phyloP scores from a whole-genome alignment of 2,113 vertebrate genomes.

The Amphilophus citrinellus region DNA sequence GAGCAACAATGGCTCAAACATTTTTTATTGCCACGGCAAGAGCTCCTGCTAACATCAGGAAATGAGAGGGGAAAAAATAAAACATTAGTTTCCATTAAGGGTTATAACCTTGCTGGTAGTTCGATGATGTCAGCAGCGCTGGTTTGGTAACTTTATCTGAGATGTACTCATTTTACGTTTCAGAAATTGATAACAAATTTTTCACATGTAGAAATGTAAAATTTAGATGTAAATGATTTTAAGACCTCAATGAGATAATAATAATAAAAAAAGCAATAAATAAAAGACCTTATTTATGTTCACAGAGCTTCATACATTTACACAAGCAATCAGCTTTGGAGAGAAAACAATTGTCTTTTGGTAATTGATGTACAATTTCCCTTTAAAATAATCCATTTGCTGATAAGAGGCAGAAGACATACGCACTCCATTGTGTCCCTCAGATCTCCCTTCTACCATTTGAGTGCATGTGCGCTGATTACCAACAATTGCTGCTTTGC shows the following conservation, averaged over 20 bases:
- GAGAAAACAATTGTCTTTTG: background rate
- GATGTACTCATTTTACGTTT: constrained; percentile 14
- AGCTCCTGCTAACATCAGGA: constrained; percentile 54
- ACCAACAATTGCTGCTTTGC: background rate
- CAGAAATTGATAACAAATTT: constrained; percentile 1
- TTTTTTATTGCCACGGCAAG: constrained; percentile 81
- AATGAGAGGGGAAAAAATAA: constrained; percentile 60
- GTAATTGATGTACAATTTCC: constrained; percentile 15
- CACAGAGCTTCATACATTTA: background rate
- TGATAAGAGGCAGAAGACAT: constrained; percentile 8
- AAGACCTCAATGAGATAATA: background rate
- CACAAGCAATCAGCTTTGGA: background rate
- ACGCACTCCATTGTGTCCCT: constrained; percentile 2
- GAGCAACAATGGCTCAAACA: constrained; percentile 82
- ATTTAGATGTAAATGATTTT: background rate
- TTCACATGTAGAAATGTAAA: background rate
- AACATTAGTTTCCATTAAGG: constrained; percentile 58
- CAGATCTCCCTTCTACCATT: background rate
- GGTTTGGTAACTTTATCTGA: constrained; percentile 30
- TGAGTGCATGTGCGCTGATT: constrained; percentile 31
- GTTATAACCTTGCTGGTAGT: constrained; percentile 20
- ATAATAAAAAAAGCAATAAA: background rate
- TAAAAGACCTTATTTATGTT: background rate
- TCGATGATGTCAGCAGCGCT: constrained; percentile 42
- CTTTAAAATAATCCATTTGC: constrained; percentile 14